Base-by-base conservation (phyloP, 2,797 vertebrate species). In the Prunella strophiata region DNA sequence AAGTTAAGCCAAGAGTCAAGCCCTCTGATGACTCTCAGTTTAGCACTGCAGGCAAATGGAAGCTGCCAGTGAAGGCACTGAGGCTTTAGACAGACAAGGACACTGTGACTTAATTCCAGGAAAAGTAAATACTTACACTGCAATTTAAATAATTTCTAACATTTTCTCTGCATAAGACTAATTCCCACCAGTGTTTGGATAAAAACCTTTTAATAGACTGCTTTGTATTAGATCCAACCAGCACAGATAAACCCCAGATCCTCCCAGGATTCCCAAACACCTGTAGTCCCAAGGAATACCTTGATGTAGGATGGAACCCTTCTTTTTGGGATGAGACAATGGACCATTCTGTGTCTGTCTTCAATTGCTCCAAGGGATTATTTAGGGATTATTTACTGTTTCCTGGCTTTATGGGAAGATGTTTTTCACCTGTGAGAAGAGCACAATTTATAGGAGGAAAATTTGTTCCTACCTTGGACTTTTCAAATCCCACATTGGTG, bases 221-320 rank as follows among this genome's bases (percentile, higher is more conserved):
- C 48, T 85, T 54, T 54, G 54, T 61, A 26, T 57, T 27, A 72
- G 52, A 54, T 54, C 34, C 61, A 87, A 26, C 12, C 15, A 36
- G 22, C 18, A 19, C 29, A 63, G 76, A 38, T 15, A 81, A 90
- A 55, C 9, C 25, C 62, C 29, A 43, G 75, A 68, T 68, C 61
- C 72, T 57, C 14, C 19, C 72, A 47, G 75, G 45, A 77, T 74
- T 71, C 72, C 78, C 47, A 74, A 84, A 61, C 17, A 80, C 10
- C 8, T 12, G 32, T 4, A 75, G 16, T 22, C 2, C 34, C 0
- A 7, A 40, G 61, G 55, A 62, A 55, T 1, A 20, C 19, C 25
- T 0, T 3, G 10, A 18, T 0, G 1, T 4, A 55, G 71, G 89
- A 57, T 9, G 20, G 55, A 36, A 5, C 21, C 1, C 11, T 50